A percentile compares a stretch with the other conserved stretches of the same genome.
These are phyloP conservation scores for Hippopotamus amphibius DNA, from an alignment of 2,113 vertebrate species.

Conservation along the genomic window DNA sequence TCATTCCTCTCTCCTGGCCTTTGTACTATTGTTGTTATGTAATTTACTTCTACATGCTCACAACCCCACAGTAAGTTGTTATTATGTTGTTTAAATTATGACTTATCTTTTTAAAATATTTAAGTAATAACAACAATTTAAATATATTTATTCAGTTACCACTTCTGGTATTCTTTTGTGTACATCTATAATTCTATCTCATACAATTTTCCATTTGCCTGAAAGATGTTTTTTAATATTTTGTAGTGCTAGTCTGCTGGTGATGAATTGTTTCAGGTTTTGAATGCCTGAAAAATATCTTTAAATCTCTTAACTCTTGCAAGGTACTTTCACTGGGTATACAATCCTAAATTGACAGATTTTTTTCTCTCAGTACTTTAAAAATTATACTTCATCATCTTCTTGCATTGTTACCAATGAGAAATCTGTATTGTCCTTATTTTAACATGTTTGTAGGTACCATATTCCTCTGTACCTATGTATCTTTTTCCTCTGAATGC, in stretches of 20 bases:
- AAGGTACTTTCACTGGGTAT: background rate
- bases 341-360: background rate
- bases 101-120: no score
- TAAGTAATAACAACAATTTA: no score
- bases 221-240: background rate
- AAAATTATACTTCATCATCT: background rate
- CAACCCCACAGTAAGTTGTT: background rate
- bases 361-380: background rate
- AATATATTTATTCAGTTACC: background rate
- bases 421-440: background rate
- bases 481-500: background rate
- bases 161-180: background rate
- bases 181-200: background rate
- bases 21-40: rapidly evolving
- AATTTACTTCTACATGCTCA: background rate
- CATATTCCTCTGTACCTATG: background rate
- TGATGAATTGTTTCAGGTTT: background rate
- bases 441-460: background rate
- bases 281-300: background rate
- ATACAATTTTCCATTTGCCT: background rate
- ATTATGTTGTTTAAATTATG: background rate
- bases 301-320: background rate
- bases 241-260: background rate
- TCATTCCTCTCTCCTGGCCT: rapidly evolving
- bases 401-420: background rate